Evolutionary conservation across 2,888 invertebrate species (phyloP).

Genomic region (Cepaea hortensis): DNA sequence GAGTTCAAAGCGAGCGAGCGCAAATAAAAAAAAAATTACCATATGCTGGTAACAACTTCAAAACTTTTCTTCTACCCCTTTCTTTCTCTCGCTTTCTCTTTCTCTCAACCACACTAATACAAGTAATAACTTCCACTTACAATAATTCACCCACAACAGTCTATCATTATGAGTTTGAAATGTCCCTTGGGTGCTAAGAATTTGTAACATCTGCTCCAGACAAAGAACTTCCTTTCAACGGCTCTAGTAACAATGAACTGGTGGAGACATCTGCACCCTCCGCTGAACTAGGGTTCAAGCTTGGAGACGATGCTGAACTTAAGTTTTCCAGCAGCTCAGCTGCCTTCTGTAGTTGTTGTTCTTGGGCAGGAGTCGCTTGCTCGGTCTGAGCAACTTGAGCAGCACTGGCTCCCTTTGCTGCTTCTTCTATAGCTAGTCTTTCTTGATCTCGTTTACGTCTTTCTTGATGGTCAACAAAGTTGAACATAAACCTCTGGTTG

Average conservation of each 20-base stretch:
- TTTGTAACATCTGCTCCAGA: not conserved
- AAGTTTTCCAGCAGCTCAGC: conserved; percentile 33
- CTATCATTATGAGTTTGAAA: not conserved
- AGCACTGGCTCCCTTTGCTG: conserved; percentile 35
- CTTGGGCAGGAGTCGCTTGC: conserved; percentile 3
- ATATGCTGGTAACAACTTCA: too few relatives aligned
- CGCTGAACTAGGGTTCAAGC: not conserved
- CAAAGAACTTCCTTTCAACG: not conserved
- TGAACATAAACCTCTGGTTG: conserved; percentile 81
- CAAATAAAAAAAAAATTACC: too few relatives aligned
- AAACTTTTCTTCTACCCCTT: too few relatives aligned
- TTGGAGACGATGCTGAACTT: conserved; percentile 15
- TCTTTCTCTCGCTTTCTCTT: too few relatives aligned
- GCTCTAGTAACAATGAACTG: not conserved
- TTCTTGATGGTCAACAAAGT: conserved; percentile 81
- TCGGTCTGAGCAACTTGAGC: conserved; percentile 8
- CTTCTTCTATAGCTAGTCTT: conserved; percentile 34
- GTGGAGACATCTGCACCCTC: not conserved
- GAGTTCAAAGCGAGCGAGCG: too few relatives aligned
- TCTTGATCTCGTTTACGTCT: conserved; percentile 67
- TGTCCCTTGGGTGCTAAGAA: not conserved
- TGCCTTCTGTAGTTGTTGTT: conserved; percentile 20
- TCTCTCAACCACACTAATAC: too few relatives aligned
- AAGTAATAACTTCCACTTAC: too few relatives aligned
- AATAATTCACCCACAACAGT: not conserved